Conservation (phyloP, 2,797 vertebrate genomes). For the Synanceia verrucosa region DNA sequence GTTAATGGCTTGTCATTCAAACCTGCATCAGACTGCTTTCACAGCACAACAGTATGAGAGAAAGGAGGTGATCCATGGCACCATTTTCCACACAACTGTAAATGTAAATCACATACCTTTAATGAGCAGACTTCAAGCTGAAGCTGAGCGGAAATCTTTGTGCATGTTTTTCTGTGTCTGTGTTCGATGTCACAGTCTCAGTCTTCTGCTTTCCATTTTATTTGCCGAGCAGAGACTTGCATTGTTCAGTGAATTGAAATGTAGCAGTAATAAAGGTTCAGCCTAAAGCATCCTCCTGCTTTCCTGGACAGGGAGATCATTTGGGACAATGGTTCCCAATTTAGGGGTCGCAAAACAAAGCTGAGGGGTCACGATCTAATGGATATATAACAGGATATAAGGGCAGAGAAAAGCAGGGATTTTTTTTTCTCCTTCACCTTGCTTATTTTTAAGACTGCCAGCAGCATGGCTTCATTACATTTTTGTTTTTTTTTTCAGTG, state of each 20-base stretch:
- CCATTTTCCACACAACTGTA: background rate
- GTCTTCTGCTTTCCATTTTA: background rate
- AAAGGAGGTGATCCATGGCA: background rate
- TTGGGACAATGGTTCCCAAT: background rate
- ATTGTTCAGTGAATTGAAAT: background rate
- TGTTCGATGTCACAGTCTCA: background rate
- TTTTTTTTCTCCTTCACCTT: background rate
- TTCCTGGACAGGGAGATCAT: background rate
- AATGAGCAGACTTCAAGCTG: conserved; percentile 15
- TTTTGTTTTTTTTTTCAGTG: background rate
- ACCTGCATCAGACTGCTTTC: conserved; percentile 10
- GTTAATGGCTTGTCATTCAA: conserved; percentile 6
- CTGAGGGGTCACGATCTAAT: background rate
- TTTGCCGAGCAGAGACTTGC: background rate
- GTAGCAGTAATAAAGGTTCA: background rate
- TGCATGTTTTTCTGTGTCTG: background rate
- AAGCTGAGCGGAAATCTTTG: background rate
- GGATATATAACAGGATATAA: background rate
- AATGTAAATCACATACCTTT: background rate
- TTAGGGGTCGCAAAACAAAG: background rate
- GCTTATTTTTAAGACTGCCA: background rate
- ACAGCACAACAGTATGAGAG: background rate
- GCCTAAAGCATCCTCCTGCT: background rate
- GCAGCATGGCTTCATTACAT: background rate
- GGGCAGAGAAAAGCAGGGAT: background rate